Percentiles rank a stretch among this genome's conserved stretches.
Evolutionary conservation across 2,797 vertebrate genomes (phyloP).

Genomic region (Xiphophorus birchmanni): DNA sequence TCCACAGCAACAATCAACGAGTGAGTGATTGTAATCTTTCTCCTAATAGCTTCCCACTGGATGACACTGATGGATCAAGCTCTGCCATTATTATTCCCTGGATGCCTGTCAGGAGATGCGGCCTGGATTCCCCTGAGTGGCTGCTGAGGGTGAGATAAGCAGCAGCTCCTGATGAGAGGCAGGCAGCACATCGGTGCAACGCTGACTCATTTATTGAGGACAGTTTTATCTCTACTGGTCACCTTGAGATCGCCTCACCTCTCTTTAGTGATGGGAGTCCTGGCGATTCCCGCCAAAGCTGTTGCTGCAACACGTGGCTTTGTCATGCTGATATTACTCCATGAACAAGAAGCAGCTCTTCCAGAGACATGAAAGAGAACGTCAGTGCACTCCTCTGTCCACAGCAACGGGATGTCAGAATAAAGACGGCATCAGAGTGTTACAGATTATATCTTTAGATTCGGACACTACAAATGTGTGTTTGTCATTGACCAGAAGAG

Average conservation of each 20-base stretch:
- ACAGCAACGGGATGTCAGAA: constrained; percentile 56
- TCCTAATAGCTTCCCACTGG: constrained; percentile 3
- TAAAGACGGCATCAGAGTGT: constrained; percentile 83
- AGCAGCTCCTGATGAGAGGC: constrained; percentile 31
- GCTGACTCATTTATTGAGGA: constrained; percentile 40
- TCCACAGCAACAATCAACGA: not conserved
- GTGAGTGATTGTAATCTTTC: not conserved
- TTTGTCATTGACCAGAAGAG: not conserved
- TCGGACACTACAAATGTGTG: not conserved
- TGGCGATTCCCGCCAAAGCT: constrained; percentile 52
- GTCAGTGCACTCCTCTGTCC: constrained; percentile 65
- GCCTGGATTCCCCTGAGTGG: constrained; percentile 27
- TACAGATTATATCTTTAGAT: not conserved
- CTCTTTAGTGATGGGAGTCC: constrained; percentile 63
- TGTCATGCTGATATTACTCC: constrained; percentile 79
- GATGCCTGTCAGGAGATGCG: constrained; percentile 27
- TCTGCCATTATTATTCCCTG: constrained; percentile 37
- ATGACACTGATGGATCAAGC: constrained; percentile 5
- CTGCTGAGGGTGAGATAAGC: constrained; percentile 59
- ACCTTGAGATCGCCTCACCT: constrained; percentile 61
- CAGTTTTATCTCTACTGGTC: constrained; percentile 61
- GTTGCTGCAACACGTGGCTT: constrained; percentile 74
- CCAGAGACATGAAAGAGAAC: constrained; percentile 55
- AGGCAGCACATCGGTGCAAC: constrained; percentile 33
- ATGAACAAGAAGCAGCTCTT: constrained; percentile 71